Evolutionary conservation across 2,113 vertebrate species (phyloP), one percentile per base, ranked within the genome.

Genomic region (Anolis sagrei): DNA sequence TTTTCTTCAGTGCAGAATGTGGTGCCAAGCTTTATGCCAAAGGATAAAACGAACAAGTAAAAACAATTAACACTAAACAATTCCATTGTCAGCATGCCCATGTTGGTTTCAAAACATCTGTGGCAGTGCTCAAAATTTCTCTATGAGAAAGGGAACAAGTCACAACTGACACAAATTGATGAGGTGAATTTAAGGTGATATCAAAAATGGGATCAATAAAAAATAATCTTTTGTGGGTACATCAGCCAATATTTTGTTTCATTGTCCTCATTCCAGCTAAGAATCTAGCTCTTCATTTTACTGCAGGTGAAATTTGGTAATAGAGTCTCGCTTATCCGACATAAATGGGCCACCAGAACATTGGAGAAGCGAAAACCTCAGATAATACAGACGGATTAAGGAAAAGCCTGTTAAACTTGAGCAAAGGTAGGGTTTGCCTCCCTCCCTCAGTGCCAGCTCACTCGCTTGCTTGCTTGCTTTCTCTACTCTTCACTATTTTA

Each of bases 1-100:
- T 92, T 91, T 94, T 84, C 92, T 94, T 84, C 89, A 91, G 92
- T 79, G 87, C 89, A 87, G 89, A 83, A 90, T 87, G 86, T 74
- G 88, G 27, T 64, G 82, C 49, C 88, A 92, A 82, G 86, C 86
- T 91, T 83, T 54, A 92, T 49, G 14, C 93, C 89, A 91, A 58
- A 83, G 85, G 87, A 92, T 79, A 94, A n/a, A n/a, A 92, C 77
- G 90, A 88, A 92, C 86, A 90, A 88, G 90, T 91, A 90, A 82
- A 90, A 92, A 95, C 88, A 88, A 93, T 90, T 89, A 91, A 82
- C 89, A 89, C 87, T 91, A 91, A 8, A 36, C 27, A 27, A 14
- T 70, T 48, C 66, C 19, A 19, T 4, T 27, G n/a, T 58, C 51
- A 72, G 27, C 5, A 7, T 74, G 34, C 21, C n/a, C 29, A 68